These are phyloP conservation scores for Drosophila histrio DNA, from an alignment of 2,888 invertebrate genomes.

Conservation along the genomic window DNA sequence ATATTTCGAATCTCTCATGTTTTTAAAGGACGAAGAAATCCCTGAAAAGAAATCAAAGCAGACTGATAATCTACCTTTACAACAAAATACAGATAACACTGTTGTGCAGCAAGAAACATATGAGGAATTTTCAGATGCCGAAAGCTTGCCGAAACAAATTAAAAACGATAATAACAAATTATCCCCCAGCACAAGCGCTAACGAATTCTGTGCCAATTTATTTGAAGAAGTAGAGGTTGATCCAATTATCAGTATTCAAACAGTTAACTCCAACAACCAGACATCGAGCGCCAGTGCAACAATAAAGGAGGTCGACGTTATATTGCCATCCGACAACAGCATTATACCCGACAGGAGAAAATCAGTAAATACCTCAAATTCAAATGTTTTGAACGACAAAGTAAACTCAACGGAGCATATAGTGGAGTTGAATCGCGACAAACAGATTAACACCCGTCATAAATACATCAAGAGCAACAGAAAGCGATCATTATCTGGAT, in stretches of 20 bases:
- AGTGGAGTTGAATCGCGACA: constrained; percentile 28
- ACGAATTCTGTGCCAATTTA: constrained; percentile 66
- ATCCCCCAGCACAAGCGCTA: constrained; percentile 66
- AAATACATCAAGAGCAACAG: constrained; percentile 47
- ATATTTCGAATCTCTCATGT: constrained; percentile 84
- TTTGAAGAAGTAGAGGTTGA: constrained; percentile 65
- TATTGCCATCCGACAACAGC: constrained; percentile 54
- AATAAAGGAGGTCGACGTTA: constrained; percentile 64
- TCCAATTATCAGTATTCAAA: constrained; percentile 65
- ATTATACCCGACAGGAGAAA: constrained; percentile 53
- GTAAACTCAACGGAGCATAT: constrained; percentile 25
- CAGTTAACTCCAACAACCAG: constrained; percentile 55
- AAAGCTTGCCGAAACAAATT: constrained; percentile 63
- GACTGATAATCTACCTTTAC: constrained; percentile 41
- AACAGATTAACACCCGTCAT: constrained; percentile 21
- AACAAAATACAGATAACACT: constrained; percentile 45
- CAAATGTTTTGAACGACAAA: constrained; percentile 28
- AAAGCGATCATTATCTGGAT: constrained; percentile 76
- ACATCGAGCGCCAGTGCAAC: constrained; percentile 34
- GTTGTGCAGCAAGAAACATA: constrained; percentile 46
- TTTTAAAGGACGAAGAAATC: constrained; percentile 83
- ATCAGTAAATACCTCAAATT: constrained; percentile 43
- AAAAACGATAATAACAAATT: constrained; percentile 66
- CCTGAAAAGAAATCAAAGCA: constrained; percentile 69
- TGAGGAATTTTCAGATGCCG: constrained; percentile 69